Conservation (phyloP, 92 coral and sea anemone species). For the Epizoanthus ramosus region DNA sequence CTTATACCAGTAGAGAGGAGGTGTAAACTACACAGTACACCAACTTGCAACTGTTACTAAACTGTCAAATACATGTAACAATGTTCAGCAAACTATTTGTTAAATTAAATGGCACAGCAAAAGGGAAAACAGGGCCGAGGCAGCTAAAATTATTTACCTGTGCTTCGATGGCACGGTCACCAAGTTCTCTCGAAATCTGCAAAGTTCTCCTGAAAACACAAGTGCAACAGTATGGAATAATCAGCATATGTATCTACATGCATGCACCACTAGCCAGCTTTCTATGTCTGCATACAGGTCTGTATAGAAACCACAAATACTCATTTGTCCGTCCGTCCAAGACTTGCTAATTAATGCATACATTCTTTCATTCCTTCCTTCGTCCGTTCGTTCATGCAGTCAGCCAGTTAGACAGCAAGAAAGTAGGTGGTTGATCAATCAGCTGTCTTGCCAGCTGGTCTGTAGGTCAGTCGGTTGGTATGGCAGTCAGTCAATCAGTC, state of each 20-base stretch:
- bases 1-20: too few relatives aligned
- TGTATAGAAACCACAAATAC: too few relatives aligned
- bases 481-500: too few relatives aligned
- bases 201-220: conserved; percentile 83
- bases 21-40: too few relatives aligned
- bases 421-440: too few relatives aligned
- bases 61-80: too few relatives aligned
- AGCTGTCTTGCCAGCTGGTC: background rate
- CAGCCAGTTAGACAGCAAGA: background rate
- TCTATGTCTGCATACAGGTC: too few relatives aligned
- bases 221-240: background rate
- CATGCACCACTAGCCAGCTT: too few relatives aligned
- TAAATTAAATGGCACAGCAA: too few relatives aligned
- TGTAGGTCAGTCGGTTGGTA: background rate
- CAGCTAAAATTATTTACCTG: conserved; percentile 59
- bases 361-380: background rate
- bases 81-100: too few relatives aligned
- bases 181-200: conserved; percentile 87
- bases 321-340: background rate
- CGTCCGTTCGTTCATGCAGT: background rate
- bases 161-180: conserved; percentile 97
- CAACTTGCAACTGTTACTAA: too few relatives aligned
- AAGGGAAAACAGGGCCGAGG: background rate
- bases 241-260: too few relatives aligned
- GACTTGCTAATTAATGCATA: background rate